phyloP scores from a whole-genome alignment of 2,113 vertebrate genomes.

The Salvelinus alpinus region DNA sequence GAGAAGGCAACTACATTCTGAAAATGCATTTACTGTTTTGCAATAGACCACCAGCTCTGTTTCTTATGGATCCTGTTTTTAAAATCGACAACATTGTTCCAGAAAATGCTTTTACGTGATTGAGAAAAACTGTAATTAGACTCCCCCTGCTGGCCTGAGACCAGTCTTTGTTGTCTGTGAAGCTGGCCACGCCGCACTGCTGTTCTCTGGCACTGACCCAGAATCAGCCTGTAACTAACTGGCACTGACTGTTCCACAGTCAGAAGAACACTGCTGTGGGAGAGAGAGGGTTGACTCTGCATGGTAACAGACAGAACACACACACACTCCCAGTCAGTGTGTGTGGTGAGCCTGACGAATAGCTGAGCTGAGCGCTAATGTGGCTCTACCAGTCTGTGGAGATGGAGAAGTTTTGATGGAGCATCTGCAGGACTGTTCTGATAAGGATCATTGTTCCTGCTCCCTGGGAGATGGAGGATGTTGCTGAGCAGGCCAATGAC shows the following conservation, averaged over 20 bases:
- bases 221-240: neutral
- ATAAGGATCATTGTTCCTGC: neutral
- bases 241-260: neutral
- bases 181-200: constrained; percentile 27
- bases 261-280: neutral
- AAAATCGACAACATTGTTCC: no score
- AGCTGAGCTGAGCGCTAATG: no score
- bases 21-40: no score
- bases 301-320: neutral
- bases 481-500: neutral
- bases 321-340: neutral
- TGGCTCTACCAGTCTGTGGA: no score
- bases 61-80: no score
- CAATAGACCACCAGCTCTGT: no score
- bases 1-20: no score
- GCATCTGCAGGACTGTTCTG: neutral
- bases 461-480: neutral
- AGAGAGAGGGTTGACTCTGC: no score
- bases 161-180: constrained; percentile 22
- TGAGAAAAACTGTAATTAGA: neutral
- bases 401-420: neutral
- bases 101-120: no score
- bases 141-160: constrained; percentile 34
- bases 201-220: constrained; percentile 64
- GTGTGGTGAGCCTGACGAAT: no score